Evolutionary conservation across 2,888 invertebrate species (phyloP).

Genomic region (Drosophila pseudotalamancana): DNA sequence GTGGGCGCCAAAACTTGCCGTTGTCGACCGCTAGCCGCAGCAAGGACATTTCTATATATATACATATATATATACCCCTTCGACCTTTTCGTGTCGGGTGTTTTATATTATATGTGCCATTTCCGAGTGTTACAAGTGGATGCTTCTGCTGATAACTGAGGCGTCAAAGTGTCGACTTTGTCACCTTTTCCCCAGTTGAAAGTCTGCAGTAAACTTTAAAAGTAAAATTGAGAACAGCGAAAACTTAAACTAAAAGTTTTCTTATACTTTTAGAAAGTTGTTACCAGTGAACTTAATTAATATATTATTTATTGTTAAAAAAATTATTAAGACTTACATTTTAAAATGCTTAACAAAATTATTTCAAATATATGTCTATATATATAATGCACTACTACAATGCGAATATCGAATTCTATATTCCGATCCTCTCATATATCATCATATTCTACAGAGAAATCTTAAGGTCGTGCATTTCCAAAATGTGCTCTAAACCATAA

Average conservation of each 20-base stretch:
- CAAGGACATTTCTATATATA: constrained; percentile 73
- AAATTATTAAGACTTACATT: background rate
- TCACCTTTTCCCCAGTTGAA: background rate
- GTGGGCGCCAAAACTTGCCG: constrained; percentile 65
- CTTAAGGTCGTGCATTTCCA: background rate
- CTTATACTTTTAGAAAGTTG: background rate
- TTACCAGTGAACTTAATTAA: background rate
- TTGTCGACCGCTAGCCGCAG: constrained; percentile 61
- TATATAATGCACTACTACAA: too few species aligned
- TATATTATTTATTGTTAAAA: background rate
- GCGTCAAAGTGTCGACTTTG: constrained; percentile 15
- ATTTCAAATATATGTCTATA: too few species aligned
- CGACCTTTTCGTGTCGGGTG: constrained; percentile 19
- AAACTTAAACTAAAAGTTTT: background rate
- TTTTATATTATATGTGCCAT: constrained; percentile 11
- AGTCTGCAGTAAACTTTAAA: constrained; percentile 1
- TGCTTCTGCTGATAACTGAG: constrained; percentile 15
- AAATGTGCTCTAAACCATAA: background rate
- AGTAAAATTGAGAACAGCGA: background rate
- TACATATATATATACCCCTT: constrained; percentile 21
- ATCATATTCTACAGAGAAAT: too few species aligned
- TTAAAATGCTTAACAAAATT: background rate
- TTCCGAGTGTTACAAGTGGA: constrained; percentile 12
- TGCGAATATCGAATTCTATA: too few species aligned
- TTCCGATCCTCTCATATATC: too few species aligned